phyloP scores from a whole-genome alignment of 2,888 invertebrate genomes.

The Eledona agricola region DNA sequence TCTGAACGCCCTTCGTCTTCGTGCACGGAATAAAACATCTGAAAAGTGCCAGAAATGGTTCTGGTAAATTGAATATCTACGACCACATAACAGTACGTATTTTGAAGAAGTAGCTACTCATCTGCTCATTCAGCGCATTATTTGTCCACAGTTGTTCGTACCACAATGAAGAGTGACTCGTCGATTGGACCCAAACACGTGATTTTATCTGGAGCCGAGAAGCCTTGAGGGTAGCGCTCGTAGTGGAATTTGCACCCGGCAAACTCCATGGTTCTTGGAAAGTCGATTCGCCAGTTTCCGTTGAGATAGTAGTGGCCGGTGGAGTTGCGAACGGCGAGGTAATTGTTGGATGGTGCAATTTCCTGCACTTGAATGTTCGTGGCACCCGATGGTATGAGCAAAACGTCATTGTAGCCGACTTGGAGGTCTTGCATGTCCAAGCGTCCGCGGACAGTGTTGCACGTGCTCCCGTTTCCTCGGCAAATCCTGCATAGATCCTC shows the following conservation, averaged over 20 bases:
- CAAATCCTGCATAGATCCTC: constrained; percentile 94
- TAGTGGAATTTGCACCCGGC: constrained; percentile 90
- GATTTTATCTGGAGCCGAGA: constrained; percentile 85
- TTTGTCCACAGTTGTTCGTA: too few species aligned
- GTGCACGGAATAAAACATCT: too few species aligned
- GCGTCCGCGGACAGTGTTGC: constrained; percentile 78
- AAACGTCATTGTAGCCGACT: constrained; percentile 90
- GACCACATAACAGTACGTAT: too few species aligned
- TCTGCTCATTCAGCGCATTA: too few species aligned
- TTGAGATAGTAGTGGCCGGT: constrained; percentile 89
- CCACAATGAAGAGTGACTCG: constrained; percentile 88
- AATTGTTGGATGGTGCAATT: constrained; percentile 84
- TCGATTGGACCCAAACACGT: constrained; percentile 86
- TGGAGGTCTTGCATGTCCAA: constrained; percentile 78
- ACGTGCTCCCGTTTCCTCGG: constrained; percentile 89
- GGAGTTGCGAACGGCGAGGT: constrained; percentile 87
- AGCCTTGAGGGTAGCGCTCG: constrained; percentile 81
- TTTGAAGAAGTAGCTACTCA: not conserved
- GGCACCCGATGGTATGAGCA: constrained; percentile 92
- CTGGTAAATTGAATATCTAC: too few species aligned
- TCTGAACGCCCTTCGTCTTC: too few species aligned
- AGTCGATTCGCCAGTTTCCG: constrained; percentile 94
- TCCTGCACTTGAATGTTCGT: constrained; percentile 88
- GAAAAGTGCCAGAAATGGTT: not conserved
- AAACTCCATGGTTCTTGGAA: constrained; percentile 80